These are phyloP conservation scores for Patella depressa DNA, from an alignment of 2,888 invertebrate genomes.

Conservation along the genomic window DNA sequence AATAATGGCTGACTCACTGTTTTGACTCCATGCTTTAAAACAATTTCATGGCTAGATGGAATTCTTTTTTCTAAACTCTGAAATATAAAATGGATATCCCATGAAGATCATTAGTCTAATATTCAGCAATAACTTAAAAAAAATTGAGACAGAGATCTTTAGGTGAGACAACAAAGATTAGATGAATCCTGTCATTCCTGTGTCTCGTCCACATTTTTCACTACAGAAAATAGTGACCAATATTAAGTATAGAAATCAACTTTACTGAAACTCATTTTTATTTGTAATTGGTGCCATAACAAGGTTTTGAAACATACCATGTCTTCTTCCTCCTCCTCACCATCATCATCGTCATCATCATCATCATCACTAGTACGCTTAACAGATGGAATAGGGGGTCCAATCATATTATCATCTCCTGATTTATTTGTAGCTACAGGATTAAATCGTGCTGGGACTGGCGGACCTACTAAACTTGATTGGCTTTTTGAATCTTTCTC, in stretches of 20 bases:
- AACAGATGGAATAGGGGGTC: conserved; percentile 48
- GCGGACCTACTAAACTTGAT: conserved; percentile 50
- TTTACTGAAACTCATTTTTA: no score
- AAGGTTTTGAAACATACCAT: background rate
- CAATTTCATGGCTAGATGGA: conserved; percentile 76
- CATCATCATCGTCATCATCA: conserved; percentile 36
- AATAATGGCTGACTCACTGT: conserved; percentile 76
- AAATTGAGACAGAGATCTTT: no score
- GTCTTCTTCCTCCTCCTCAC: conserved; percentile 30
- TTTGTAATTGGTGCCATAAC: no score
- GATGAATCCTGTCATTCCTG: no score
- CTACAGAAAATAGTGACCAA: no score
- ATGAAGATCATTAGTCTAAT: no score
- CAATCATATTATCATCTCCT: conserved; percentile 60
- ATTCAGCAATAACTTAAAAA: no score
- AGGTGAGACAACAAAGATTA: no score
- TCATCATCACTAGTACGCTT: conserved; percentile 18
- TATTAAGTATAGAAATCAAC: no score
- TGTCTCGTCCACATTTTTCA: no score
- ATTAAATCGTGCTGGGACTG: conserved; percentile 44
- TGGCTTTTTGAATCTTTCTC: background rate
- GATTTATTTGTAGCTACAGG: conserved; percentile 49
- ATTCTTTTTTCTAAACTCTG: conserved; percentile 71
- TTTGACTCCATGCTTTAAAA: conserved; percentile 90
- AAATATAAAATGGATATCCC: conserved; percentile 35